phyloP scores from a whole-genome alignment of 2,888 invertebrate species.

The Aleiodes leptofemur region DNA sequence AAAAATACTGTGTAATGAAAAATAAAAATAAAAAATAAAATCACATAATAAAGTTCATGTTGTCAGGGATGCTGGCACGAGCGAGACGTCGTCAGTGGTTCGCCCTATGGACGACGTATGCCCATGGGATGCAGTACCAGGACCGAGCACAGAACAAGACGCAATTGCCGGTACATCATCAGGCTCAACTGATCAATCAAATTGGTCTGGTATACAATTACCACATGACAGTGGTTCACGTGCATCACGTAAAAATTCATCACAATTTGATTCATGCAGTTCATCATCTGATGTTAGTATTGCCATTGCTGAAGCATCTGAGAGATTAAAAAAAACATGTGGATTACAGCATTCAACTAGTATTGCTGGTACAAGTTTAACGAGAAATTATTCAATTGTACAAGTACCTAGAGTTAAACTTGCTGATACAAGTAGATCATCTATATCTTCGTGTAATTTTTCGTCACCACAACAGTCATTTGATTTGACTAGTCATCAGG shows the following conservation, averaged over 20 bases:
- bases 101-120: constrained; percentile 78
- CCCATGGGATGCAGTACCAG: constrained; percentile 77
- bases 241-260: constrained; percentile 81
- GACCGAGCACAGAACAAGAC: constrained; percentile 65
- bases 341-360: constrained; percentile 77
- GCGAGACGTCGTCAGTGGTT: constrained; percentile 66
- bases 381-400: constrained; percentile 68
- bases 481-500: constrained; percentile 71
- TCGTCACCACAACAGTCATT: constrained; percentile 75
- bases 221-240: constrained; percentile 50
- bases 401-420: constrained; percentile 73
- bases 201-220: constrained; percentile 39
- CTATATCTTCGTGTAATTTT: constrained; percentile 75
- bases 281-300: constrained; percentile 86
- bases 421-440: constrained; percentile 75
- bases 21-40: constrained; percentile 59
- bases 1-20: not conserved
- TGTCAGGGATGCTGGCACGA: constrained; percentile 72
- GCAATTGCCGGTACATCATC: constrained; percentile 59
- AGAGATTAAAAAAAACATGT: constrained; percentile 79
- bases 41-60: constrained; percentile 72
- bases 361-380: constrained; percentile 42
- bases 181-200: constrained; percentile 61
- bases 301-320: constrained; percentile 77
- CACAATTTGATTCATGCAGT: constrained; percentile 82